Base-by-base conservation (phyloP, 2,888 invertebrate genomes). In the Salpingus planirostris region DNA sequence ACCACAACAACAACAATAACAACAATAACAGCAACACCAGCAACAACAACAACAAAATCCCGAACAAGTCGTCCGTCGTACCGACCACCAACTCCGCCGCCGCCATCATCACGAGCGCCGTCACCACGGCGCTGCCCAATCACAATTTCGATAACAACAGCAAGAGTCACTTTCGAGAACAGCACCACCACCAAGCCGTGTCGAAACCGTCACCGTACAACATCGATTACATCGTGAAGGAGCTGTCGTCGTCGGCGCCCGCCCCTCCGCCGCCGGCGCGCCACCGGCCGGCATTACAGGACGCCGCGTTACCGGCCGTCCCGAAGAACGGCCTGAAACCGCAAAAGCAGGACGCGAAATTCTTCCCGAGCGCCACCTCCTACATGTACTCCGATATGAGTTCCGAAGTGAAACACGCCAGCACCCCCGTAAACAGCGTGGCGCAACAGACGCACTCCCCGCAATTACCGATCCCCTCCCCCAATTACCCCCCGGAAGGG, bases 391-490 rank as follows among this genome's bases (percentile, higher is more conserved):
- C 51, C 3, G 54, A 57, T 40, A 51, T 52, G 35, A 51, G 50
- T 44, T 47, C 54, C 3, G 60, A 62, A 46, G 61, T 57, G 27
- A 61, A 60, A 44, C 61, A 62, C 35, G 59, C 60, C 5, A 48
- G 50, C 15, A 60, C 62, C 11, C 62, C 62, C 8, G 29, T 57
- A 21, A 47, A 48, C 24, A 47, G 45, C 36, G 44, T 52, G 10
- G 44, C 35, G 31, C 52, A 55, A 31, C 54, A 59, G 38, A 57
- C 57, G 22, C 57, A 59, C 43, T 62, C 60, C 38, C 60, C 62
- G 12, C 60, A 63, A 41, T 43, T 62, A 41, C 62, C 64, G 15
- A 47, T 55, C 27, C 59, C 62, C 15, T 62, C 63, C 12, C 62
- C 62, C 3, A 62, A 57, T 37, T 61, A 61, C 48, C 64, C 59